Base-by-base conservation (phyloP, 1,140 invertebrate species). In the Ephestia elutella region DNA sequence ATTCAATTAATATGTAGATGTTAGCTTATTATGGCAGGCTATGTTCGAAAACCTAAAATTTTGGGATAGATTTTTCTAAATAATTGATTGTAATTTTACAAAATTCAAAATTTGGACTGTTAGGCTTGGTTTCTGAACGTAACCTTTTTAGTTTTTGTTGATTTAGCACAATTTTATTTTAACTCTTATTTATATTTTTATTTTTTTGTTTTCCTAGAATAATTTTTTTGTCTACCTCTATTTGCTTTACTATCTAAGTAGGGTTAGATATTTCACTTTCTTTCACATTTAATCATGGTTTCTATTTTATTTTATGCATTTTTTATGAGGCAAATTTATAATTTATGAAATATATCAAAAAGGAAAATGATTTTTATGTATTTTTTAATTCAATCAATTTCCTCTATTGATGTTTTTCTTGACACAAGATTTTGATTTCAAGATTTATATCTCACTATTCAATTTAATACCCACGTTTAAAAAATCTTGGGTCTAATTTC, bases 81-180 rank as follows among this genome's bases (percentile, higher is more conserved):
- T 11, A 25, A 7, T 58, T n/a, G 54, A 35, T 60, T 60, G 55
- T 49, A 49, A 48, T 48, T n/a, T 9, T 54, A 66, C 59, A 57
- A 77, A 75, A 73, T 75, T 78, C 57, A 15, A 74, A 71, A 71
- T 68, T 67, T 32, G 7, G 25, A 10, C n/a, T 62, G 56, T 30
- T 69, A 76, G 75, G 66, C 76, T 66, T 71, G 82, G 82, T 87
- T 87, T 86, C 80, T 86, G 85, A 87, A 87, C 85, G 82, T 87
- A 87, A 82, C 82, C 82, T 85, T 62, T 85, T 49, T 79, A 60
- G 54, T 63, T 66, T 71, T 63, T 53, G 13, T 53, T 53, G 10
- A 50, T 54, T 54, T 69, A 73, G 73, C 71, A 78, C 68, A 32
- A 32, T 32, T 32, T 4, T 32, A 32, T 32, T 32, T 32, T 25